Base-by-base conservation (phyloP, 1,140 invertebrate genomes). In the Rhizoglyphus robini region DNA sequence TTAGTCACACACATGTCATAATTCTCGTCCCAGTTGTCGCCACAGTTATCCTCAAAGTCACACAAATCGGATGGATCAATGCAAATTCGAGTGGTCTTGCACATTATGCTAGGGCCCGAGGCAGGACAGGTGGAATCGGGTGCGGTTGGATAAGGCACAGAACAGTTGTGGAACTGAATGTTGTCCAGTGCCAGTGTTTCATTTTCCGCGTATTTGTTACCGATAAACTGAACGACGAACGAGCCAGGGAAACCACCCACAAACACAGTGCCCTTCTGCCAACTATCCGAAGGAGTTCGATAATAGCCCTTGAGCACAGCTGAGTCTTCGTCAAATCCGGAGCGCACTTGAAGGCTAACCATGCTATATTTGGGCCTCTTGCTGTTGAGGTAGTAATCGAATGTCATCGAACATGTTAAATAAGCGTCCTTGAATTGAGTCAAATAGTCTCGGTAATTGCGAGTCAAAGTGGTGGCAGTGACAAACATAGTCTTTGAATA, bases 91-190 rank as follows among this genome's bases (percentile, higher is more conserved):
- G 51, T 27, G 8, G 23, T 32, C 23, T 25, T 8, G 20, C 51
- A 54, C 8, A 54, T 5, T 8, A 54, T 32, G n/a, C n/a, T n/a
- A 11, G 23, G 23, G 8, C 8, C 51, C 8, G 8, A 8, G 5
- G 51, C 8, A 11, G 51, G 51, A 54, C 51, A 54, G 5, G 23
- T 8, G 8, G 51, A 8, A 8, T 5, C 8, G 8, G 51, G 8
- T 11, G 8, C 51, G 8, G 23, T 8, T 54, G 51, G 51, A 8
- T 5, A 15, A 8, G 51, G 51, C 8, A 54, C 15, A 23, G 51
- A 54, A 32, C 51, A 54, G 20, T 54, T 54, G 8, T 54, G 51
- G 20, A 54, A 54, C 23, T 61, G 59, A 61, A 61, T 61, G 20
- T 61, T 63, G 23, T 54, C 51, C 51, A 54, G 20, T 32, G 51